These are phyloP conservation scores for Drosophila sp. DNA, from an alignment of 1,140 invertebrate species.

Conservation along the genomic window DNA sequence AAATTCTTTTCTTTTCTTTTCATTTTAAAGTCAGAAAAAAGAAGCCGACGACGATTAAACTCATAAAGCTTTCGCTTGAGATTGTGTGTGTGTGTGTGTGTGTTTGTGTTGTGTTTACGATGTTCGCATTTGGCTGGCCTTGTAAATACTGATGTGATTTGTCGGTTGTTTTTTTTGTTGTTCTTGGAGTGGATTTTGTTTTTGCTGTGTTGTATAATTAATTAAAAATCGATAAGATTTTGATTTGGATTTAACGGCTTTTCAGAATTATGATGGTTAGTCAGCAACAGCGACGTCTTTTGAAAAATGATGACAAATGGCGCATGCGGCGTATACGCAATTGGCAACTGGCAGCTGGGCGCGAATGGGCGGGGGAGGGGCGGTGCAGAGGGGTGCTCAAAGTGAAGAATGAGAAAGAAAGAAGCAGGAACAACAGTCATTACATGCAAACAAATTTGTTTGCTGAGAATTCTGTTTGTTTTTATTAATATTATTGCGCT, in stretches of 20 bases:
- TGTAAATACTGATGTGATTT: slow-evolving; percentile 25
- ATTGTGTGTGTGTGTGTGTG: neutral
- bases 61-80: slow-evolving; percentile 29
- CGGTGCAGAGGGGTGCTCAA: no score
- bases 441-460: slow-evolving; percentile 18
- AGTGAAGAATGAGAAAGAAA: neutral
- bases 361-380: neutral
- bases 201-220: slow-evolving; percentile 63
- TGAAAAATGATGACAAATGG: slow-evolving; percentile 63
- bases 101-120: slow-evolving; percentile 59
- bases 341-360: slow-evolving; percentile 23
- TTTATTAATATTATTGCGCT: neutral
- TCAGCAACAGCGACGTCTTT: slow-evolving; percentile 49
- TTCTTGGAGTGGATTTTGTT: slow-evolving; percentile 19
- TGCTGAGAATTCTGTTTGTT: slow-evolving; percentile 17
- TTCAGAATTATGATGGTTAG: slow-evolving; percentile 73
- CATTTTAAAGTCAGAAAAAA: slow-evolving; percentile 27
- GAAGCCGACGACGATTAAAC: slow-evolving; percentile 49
- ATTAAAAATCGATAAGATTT: slow-evolving; percentile 82
- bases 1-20: no score
- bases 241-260: slow-evolving; percentile 78
- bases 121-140: slow-evolving; percentile 51
- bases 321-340: slow-evolving; percentile 46
- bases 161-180: slow-evolving; percentile 17
- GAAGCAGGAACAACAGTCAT: slow-evolving; percentile 16